A percentile compares a stretch with the other conserved stretches of the same genome.
phyloP scores from a whole-genome alignment of 2,797 vertebrate genomes.

The Molossus alvarezi region DNA sequence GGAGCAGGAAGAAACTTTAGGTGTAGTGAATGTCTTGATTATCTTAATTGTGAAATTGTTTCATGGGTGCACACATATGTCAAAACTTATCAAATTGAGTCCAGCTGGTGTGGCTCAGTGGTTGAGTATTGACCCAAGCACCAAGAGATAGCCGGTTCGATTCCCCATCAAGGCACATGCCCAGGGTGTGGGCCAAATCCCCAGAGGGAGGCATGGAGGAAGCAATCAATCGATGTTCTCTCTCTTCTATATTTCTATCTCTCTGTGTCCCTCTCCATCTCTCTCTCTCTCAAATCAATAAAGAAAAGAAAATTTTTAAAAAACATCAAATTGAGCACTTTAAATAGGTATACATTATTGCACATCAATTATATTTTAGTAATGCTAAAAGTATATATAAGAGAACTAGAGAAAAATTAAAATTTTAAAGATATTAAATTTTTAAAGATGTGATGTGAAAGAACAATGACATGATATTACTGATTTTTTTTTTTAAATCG shows the following conservation, averaged over 20 bases:
- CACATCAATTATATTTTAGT: not conserved
- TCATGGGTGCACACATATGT: not conserved
- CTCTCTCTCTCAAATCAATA: not conserved
- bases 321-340: not conserved
- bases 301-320: no score
- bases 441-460: not conserved
- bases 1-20: not conserved
- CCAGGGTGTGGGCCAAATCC: not conserved
- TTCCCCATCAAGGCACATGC: not conserved
- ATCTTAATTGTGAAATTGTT: not conserved
- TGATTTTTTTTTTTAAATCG: not conserved
- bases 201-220: not conserved
- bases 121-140: not conserved
- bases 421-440: not conserved
- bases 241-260: not conserved
- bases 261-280: not conserved
- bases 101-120: no score
- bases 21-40: not conserved
- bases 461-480: not conserved
- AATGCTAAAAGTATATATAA: slow-evolving; percentile 40
- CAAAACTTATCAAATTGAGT: not conserved
- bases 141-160: not conserved
- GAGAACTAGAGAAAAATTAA: not conserved
- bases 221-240: not conserved
- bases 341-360: not conserved